These are phyloP conservation scores for Drosophila borealis DNA, from an alignment of 2,888 invertebrate genomes.

Conservation along the genomic window DNA sequence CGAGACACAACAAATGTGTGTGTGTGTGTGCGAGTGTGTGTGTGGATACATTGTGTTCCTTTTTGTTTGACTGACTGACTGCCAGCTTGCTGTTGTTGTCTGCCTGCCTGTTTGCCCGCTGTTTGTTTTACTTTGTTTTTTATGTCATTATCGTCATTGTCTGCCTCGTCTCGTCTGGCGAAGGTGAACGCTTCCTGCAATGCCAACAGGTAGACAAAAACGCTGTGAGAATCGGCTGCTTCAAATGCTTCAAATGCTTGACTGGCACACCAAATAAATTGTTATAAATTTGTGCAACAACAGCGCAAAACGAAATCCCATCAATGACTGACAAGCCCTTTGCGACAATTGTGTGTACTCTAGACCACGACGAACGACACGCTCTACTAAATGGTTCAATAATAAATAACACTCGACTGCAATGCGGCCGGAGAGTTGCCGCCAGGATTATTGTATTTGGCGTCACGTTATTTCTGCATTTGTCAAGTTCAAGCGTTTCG, in stretches of 20 bases:
- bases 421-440: slow-evolving; percentile 25
- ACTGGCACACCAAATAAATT: slow-evolving; percentile 63
- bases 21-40: slow-evolving; percentile 30
- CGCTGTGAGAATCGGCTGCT: slow-evolving; percentile 72
- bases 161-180: slow-evolving; percentile 36
- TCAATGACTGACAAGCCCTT: slow-evolving; percentile 72
- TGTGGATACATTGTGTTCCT: slow-evolving; percentile 49
- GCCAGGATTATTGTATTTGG: slow-evolving; percentile 58
- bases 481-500: slow-evolving; percentile 78
- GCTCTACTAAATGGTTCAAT: slow-evolving; percentile 79
- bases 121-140: slow-evolving; percentile 64
- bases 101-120: slow-evolving; percentile 33
- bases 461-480: slow-evolving; percentile 79
- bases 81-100: slow-evolving; percentile 34
- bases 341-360: slow-evolving; percentile 66
- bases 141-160: slow-evolving; percentile 66
- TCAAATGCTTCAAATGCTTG: slow-evolving; percentile 56
- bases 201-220: slow-evolving; percentile 78
- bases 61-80: slow-evolving; percentile 54
- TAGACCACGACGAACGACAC: slow-evolving; percentile 44
- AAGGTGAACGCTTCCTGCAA: slow-evolving; percentile 80
- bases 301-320: slow-evolving; percentile 36
- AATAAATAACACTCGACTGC: slow-evolving; percentile 60
- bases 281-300: slow-evolving; percentile 58
- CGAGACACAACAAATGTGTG: slow-evolving; percentile 42